These are phyloP conservation scores for Enteromius afrohamiltoni DNA, from an alignment of 2,797 vertebrate genomes.

Conservation along the genomic window DNA sequence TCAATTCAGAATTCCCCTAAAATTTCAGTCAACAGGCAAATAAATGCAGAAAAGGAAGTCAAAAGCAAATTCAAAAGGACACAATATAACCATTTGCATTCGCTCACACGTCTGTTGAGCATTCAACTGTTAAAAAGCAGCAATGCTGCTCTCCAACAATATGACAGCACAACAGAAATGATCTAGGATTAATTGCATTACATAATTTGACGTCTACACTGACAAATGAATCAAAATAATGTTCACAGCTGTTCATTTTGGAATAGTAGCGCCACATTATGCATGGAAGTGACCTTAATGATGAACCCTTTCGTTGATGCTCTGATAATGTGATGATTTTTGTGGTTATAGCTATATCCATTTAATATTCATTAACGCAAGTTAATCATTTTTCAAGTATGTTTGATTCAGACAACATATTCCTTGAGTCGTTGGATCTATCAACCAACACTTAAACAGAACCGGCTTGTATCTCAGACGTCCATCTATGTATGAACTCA, in stretches of 20 bases:
- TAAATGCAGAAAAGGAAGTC: constrained; percentile 73
- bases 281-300: background rate
- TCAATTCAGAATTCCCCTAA: constrained; percentile 73
- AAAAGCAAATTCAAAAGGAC: constrained; percentile 61
- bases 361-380: background rate
- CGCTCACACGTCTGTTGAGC: constrained; percentile 50
- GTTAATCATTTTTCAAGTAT: background rate
- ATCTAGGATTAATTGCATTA: background rate
- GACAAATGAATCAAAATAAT: background rate
- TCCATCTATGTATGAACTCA: constrained; percentile 42
- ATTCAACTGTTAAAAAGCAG: background rate
- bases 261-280: background rate
- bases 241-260: constrained; percentile 20
- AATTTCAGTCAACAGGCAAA: constrained; percentile 62
- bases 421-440: background rate
- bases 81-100: constrained; percentile 69
- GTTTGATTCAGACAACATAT: background rate
- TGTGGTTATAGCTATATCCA: background rate
- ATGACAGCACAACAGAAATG: constrained; percentile 7
- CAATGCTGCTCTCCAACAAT: background rate
- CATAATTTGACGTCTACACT: background rate
- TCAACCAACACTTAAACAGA: constrained; percentile 2
- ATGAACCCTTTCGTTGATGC: background rate
- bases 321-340: background rate
- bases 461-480: constrained; percentile 20